Conservation (phyloP, 2,888 invertebrate genomes). For the Linnaemya vulpina region DNA sequence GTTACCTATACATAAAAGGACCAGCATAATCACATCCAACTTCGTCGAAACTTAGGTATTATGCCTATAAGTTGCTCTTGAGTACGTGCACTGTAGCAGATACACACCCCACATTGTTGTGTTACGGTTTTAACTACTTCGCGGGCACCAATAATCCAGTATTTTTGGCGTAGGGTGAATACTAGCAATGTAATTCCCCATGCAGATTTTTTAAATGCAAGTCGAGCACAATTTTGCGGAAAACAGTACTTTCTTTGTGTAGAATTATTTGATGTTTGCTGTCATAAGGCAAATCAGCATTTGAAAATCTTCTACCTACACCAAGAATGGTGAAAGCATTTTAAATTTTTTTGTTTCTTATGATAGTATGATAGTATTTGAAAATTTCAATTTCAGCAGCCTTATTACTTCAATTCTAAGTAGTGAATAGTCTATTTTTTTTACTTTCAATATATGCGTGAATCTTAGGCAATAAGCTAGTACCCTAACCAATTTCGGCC, state of each 20-base stretch:
- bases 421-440: too few relatives aligned
- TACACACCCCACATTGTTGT: background rate
- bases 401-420: slow-evolving; percentile 11
- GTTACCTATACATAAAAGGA: slow-evolving; percentile 36
- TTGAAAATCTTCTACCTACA: slow-evolving; percentile 14
- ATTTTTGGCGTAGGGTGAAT: too few relatives aligned
- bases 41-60: slow-evolving; percentile 38
- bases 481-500: slow-evolving; percentile 11
- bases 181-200: too few relatives aligned
- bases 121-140: background rate
- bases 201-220: too few relatives aligned
- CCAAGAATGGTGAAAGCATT: slow-evolving; percentile 24
- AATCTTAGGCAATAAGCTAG: slow-evolving; percentile 23
- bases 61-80: slow-evolving; percentile 21
- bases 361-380: background rate
- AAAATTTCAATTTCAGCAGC: background rate
- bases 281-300: slow-evolving; percentile 10
- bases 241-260: slow-evolving; percentile 11
- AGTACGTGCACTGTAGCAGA: slow-evolving; percentile 15
- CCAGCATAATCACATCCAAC: slow-evolving; percentile 55
- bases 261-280: slow-evolving; percentile 53
- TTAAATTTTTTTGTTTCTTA: slow-evolving; percentile 41
- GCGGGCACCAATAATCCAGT: too few relatives aligned
- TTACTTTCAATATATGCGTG: background rate
- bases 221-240: slow-evolving; percentile 26